Evolutionary conservation across 2,113 vertebrate genomes (phyloP), one percentile per base, ranked within the genome.

Genomic region (Saguinus midas): DNA sequence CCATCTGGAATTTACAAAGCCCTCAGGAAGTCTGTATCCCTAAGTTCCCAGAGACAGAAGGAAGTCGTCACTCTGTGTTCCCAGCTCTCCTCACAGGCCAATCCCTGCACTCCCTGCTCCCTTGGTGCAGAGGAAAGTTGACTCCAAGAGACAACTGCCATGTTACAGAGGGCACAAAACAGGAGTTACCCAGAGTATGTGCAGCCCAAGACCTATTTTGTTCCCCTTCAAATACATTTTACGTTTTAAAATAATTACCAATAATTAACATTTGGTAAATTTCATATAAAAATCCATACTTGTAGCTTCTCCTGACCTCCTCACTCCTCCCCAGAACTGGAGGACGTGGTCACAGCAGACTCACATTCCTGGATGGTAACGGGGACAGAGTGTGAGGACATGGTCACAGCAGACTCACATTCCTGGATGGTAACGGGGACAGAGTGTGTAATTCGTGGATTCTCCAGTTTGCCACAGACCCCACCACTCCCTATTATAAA

Each of bases 211-310:
- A 64, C 25, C 40, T 64, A 1, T n/a, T 78, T 76, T 68, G n/a
- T 88, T 58, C 61, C 48, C 66, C 16, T 10, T 66, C 27, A 75
- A 43, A 61, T 40, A 45, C 40, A 85, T 85, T 83, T 93, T 92
- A 6, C 35, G 32, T 52, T 40, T 40, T 93, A n/a, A 23, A 43
- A 61, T 52, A 58, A 82, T 61, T 76, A 70, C 40, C 55, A 66
- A 14, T 8, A 27, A 27, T 72, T 92, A 81, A n/a, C 66, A 84
- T 76, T 82, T 90, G 64, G 48, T 58, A 90, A 76, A 43, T 84
- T 68, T 85, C 48, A 50, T 3, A 29, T 16, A 48, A 27, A 87
- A 48, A 29, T 52, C 13, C 25, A 61, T 9, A 35, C 50, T 55
- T 64, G 9, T 37, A 64, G 52, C 23, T 84, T 78, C 23, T 81